Evolutionary conservation across 35 echinoderm and acorn worm species (phyloP), one percentile per base, ranked within the genome.

Genomic region (Amphiura filiformis): DNA sequence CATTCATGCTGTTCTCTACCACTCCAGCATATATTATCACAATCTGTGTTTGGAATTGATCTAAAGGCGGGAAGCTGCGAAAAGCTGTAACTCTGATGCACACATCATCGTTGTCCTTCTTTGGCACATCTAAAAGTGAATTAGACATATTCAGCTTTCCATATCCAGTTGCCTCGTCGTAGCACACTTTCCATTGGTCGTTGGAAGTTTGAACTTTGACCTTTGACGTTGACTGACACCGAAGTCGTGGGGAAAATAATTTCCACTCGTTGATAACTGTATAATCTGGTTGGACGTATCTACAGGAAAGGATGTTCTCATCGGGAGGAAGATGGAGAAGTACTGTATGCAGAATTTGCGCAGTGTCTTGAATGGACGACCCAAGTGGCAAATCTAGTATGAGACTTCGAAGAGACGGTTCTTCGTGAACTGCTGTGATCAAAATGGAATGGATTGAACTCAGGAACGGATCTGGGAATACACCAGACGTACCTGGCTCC

Each of bases 351-450:
- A 88, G 9, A 26, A 81, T 82, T 14, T 56, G 36, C 28, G 88
- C 89, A 9, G 42, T 88, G 2, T 95, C 84, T 32, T 41, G 23
- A 26, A 14, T 38, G 13, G 57, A 2, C 26, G 26, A 37, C 22
- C 78, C 34, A 34, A 36, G 22, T 7, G 93, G 93, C 32, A 95
- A 39, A 75, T 95, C 93, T 34, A 95, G 4, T 39, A 38, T 38
- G 35, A 65, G 17, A 1, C 83, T 76, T 3, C 32, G 49, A 2
- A 88, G 56, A 1, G 83, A 47, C n/a, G 93, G 93, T 32, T 84
- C 79, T 41, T 95, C 93, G 39, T 95, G 84, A 39, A 87, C 57
- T 0, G 82, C 41, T 20, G 89, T 95, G n/a, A 91, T 37, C 52
- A 44, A 75, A 33, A 95, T 0, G 17, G 93, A 56, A 28, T 57